Conservation (phyloP, 2,113 vertebrate species). For the Phocoena sinus region DNA sequence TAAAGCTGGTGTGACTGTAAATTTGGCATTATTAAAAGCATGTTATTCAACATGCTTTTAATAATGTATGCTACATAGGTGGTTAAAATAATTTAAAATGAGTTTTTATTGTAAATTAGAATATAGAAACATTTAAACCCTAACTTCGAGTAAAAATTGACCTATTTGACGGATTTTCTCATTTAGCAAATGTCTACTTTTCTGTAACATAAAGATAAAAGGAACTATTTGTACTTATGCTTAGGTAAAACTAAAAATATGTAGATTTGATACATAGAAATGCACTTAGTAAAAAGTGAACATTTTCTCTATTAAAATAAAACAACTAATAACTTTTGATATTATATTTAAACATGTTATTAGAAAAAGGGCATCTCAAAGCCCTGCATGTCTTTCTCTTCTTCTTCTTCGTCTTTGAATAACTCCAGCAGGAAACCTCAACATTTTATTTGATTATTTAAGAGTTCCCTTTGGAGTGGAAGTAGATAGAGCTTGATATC, state of each 20-base stretch:
- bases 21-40: slow-evolving; percentile 17
- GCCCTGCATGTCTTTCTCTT: neutral
- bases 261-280: neutral
- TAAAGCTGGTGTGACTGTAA: slow-evolving; percentile 1
- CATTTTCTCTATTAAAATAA: neutral
- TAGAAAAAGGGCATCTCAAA: slow-evolving; percentile 39
- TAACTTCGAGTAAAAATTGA: neutral
- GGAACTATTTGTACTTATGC: neutral
- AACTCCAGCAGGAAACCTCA: slow-evolving; percentile 39
- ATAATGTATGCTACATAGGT: neutral
- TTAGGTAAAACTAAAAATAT: neutral
- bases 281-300: neutral
- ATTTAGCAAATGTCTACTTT: slow-evolving; percentile 23
- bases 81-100: slow-evolving; percentile 45
- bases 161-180: neutral
- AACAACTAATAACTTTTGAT: neutral
- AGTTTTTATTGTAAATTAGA: neutral
- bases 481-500: slow-evolving; percentile 47
- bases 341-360: neutral
- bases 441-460: slow-evolving; percentile 69
- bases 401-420: neutral
- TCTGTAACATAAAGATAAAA: slow-evolving; percentile 10
- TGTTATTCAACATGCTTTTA: neutral
- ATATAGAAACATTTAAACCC: neutral
- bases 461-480: slow-evolving; percentile 62